A percentile compares a stretch with the other conserved stretches of the same genome.
Conservation (phyloP, 2,797 vertebrate genomes). For the Pelochelys cantorii region DNA sequence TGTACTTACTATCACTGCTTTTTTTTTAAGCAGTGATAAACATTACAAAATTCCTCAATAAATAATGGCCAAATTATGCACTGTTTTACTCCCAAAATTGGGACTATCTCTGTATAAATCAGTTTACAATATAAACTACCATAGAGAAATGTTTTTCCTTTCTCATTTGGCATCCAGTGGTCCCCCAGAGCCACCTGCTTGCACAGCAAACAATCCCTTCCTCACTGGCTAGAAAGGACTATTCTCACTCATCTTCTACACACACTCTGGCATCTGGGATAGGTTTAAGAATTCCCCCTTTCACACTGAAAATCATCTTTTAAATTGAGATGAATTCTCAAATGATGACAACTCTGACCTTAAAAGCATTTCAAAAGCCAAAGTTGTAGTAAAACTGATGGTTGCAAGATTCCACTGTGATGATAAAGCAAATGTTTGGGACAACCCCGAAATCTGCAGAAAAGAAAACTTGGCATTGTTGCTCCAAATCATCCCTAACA, state of each 20-base stretch:
- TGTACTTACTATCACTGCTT: neutral
- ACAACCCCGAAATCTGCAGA: conserved; percentile 59
- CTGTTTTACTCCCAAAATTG: neutral
- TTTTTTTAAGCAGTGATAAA: neutral
- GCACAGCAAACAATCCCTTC: neutral
- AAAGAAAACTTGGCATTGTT: conserved; percentile 58
- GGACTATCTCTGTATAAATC: rapidly evolving
- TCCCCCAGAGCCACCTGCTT: neutral
- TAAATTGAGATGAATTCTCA: conserved; percentile 56
- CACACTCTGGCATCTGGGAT: conserved; percentile 59
- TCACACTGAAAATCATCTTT: conserved; percentile 43
- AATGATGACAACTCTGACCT: conserved; percentile 56
- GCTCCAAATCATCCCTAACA: conserved; percentile 60
- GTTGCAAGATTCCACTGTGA: conserved; percentile 61
- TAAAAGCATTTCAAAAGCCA: conserved; percentile 57
- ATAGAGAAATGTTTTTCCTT: neutral
- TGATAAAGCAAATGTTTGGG: conserved; percentile 55
- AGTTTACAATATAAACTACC: neutral
- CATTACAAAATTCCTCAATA: neutral
- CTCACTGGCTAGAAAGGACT: conserved; percentile 27
- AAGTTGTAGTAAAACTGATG: conserved; percentile 51
- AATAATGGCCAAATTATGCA: neutral
- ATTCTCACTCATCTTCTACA: neutral
- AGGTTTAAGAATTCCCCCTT: conserved; percentile 56
- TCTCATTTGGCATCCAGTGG: neutral